phyloP scores from a whole-genome alignment of 2,888 invertebrate species.

The Ennomos fuscantarius region DNA sequence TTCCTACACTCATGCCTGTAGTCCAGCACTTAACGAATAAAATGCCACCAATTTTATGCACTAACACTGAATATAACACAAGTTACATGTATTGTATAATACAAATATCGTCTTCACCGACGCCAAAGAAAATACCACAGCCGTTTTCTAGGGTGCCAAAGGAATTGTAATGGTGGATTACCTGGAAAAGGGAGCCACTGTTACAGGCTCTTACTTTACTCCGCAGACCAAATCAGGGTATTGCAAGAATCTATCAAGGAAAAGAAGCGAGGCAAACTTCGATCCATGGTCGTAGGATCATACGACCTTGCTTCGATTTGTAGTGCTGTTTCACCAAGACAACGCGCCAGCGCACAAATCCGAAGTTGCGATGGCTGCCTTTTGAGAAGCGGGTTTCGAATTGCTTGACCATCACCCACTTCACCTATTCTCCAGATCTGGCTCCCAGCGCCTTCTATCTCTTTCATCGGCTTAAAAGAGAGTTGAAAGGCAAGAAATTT shows the following conservation, averaged over 20 bases:
- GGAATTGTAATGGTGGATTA: no score
- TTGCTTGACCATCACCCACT: slow-evolving; percentile 34
- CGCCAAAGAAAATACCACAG: no score
- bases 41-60: no score
- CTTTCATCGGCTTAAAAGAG: background rate
- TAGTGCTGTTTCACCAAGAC: slow-evolving; percentile 13
- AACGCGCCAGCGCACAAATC: slow-evolving; percentile 37
- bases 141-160: no score
- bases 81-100: no score
- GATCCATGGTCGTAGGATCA: no score
- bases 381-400: slow-evolving; percentile 35
- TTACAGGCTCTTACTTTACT: slow-evolving; percentile 1
- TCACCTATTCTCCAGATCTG: slow-evolving; percentile 28
- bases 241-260: slow-evolving; percentile 7
- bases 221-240: slow-evolving; percentile 3
- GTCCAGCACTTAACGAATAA: no score
- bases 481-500: slow-evolving; percentile 33
- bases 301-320: no score
- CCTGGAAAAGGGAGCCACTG: background rate
- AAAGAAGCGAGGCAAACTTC: slow-evolving; percentile 13
- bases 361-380: slow-evolving; percentile 37
- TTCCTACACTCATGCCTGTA: no score
- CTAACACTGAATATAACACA: no score
- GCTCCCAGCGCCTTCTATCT: slow-evolving; percentile 37
- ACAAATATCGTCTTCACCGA: no score